Percentiles rank a stretch among this genome's conserved stretches.
Evolutionary conservation across 1,140 invertebrate species (phyloP).

Genomic region (Cryptotermes secundus): DNA sequence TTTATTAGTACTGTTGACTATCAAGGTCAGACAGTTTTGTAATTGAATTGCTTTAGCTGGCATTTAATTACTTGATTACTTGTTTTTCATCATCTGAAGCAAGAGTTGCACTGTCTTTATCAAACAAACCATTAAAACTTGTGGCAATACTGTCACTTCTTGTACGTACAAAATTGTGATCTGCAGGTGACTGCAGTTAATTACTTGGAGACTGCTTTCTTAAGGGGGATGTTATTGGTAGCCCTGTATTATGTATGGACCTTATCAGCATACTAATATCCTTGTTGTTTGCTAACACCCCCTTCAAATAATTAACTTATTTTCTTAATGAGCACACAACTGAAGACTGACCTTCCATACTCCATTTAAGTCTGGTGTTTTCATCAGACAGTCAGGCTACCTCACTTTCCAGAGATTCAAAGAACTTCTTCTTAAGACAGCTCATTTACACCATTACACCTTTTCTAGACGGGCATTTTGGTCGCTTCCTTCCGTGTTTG

Average conservation of each 20-base stretch:
- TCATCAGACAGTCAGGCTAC: conserved; percentile 47
- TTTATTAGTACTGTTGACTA: too few species aligned
- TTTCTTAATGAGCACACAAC: conserved; percentile 50
- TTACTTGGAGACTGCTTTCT: too few species aligned
- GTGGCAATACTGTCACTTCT: neutral
- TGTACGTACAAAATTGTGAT: neutral
- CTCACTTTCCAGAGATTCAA: conserved; percentile 56
- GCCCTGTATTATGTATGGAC: conserved; percentile 43
- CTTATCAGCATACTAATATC: conserved; percentile 51
- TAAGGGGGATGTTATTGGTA: too few species aligned
- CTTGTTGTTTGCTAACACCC: conserved; percentile 54
- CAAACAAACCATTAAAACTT: neutral
- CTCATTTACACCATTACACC: conserved; percentile 60
- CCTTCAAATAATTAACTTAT: conserved; percentile 55
- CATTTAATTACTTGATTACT: too few species aligned
- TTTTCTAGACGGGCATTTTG: conserved; percentile 49
- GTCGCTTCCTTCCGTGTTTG: conserved; percentile 40
- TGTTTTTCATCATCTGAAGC: conserved; percentile 4
- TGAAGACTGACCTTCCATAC: conserved; percentile 50
- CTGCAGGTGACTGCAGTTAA: neutral
- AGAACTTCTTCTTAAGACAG: conserved; percentile 57
- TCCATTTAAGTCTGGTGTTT: conserved; percentile 50
- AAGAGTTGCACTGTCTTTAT: neutral
- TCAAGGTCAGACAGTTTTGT: too few species aligned
- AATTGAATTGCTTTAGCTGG: too few species aligned